Evolutionary conservation across 2,888 invertebrate genomes (phyloP), one percentile per base, ranked within the genome.

Genomic region (Temnothorax rugatulus): DNA sequence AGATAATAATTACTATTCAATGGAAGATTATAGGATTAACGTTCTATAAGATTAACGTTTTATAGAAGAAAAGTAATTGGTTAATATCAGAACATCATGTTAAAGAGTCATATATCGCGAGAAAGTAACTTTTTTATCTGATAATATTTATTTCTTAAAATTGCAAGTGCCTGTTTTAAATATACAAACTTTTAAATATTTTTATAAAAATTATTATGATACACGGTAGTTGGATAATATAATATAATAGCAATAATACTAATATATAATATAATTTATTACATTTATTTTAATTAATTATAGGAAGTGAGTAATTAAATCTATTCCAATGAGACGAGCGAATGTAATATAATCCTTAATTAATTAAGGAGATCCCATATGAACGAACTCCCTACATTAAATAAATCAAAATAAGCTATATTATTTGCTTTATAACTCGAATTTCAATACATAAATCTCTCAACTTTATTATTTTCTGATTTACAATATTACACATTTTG

Each of bases 211-310:
- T 68, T 68, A 11, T 68, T 47, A 50, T 18, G 11, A 44, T 4
- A 15, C 15, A 68, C 4, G 5, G 0, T 21, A 25, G 21, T 29
- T 1, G 4, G 1, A 9, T 50, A 50, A 44, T 50, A 29, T 47
- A 21, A 25, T 25, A 47, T 15, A 47, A 47, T 15, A 44, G 11
- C 2, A 29, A 44, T 21, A 47, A 25, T 3, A 66, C 7, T 3
- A 68, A 25, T 29, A 61, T 13, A 29, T 4, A 44, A 44, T 63
- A 63, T 13, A 25, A 68, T 18, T 50, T 29, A 50, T 50, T 44
- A 66, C 50, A 50, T 50, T 29, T 2, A 68, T 68, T 29, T 47
- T 68, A 68, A 68, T 68, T 68, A 47, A 29, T 47, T 41, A 44
- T 44, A 29, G 18, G 1, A 21, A 21, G 3, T n/a, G 5, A 50